phyloP scores from a whole-genome alignment of 2,888 invertebrate species.

The Acanthosepion lycidas region DNA sequence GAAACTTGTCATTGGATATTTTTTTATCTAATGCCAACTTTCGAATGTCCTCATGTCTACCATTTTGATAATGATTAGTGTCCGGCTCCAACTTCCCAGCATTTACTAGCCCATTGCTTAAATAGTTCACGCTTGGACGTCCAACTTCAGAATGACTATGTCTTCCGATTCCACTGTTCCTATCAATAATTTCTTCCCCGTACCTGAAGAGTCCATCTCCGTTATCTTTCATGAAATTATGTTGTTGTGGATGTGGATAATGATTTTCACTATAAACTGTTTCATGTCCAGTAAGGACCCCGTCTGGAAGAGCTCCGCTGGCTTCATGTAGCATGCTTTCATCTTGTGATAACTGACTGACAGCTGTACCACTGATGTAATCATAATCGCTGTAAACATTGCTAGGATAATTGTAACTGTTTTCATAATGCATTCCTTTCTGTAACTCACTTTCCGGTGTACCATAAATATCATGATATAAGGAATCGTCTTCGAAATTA shows the following conservation, averaged over 20 bases:
- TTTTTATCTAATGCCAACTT: neutral
- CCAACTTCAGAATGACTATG: neutral
- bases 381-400: conserved; percentile 34
- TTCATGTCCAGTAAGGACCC: neutral
- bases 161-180: neutral
- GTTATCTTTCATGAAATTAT: conserved; percentile 41
- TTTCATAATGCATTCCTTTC: neutral
- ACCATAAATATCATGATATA: neutral
- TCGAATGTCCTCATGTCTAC: neutral
- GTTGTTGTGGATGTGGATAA: neutral
- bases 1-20: neutral
- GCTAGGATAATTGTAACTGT: conserved; percentile 34
- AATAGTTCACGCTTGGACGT: neutral
- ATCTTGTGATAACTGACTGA: neutral
- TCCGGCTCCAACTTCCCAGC: neutral
- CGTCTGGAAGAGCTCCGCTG: neutral
- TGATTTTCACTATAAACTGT: conserved; percentile 23
- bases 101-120: neutral
- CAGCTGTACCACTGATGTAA: conserved; percentile 13
- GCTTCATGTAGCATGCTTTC: conserved; percentile 25
- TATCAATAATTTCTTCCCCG: neutral
- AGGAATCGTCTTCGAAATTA: neutral
- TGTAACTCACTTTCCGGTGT: neutral
- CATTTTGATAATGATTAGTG: neutral
- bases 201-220: neutral